Conservation (phyloP, 2,797 vertebrate genomes). For the Ptychobarbus kaznakovi region DNA sequence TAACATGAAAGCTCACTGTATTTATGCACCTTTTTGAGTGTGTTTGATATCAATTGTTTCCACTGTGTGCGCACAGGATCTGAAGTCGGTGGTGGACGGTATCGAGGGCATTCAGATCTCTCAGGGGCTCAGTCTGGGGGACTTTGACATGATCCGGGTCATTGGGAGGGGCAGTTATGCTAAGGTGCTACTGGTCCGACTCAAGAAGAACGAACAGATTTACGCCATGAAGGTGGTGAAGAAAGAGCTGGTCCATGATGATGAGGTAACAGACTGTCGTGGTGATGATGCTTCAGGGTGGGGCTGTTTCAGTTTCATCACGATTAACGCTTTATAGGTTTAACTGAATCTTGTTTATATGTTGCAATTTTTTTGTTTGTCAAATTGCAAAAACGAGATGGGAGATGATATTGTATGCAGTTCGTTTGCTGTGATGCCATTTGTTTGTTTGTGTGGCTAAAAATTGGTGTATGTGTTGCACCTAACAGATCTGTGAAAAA, state of each 20-base stretch:
- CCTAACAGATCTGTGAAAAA: neutral
- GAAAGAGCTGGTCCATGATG: conserved; percentile 97
- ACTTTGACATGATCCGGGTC: conserved; percentile 96
- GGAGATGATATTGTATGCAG: neutral
- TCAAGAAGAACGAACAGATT: conserved; percentile 94
- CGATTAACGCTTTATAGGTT: neutral
- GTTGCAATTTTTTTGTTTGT: neutral
- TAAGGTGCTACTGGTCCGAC: conserved; percentile 94
- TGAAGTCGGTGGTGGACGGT: conserved; percentile 93
- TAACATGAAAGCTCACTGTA: neutral
- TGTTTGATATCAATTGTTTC: neutral
- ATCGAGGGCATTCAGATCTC: conserved; percentile 95
- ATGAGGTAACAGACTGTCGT: conserved; percentile 83
- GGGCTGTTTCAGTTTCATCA: neutral
- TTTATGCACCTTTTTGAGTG: neutral
- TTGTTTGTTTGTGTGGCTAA: neutral
- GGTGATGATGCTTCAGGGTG: neutral
- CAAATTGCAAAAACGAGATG: neutral
- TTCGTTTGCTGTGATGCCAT: neutral
- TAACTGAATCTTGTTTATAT: neutral
- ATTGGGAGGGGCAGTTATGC: conserved; percentile 97
- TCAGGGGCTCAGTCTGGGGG: conserved; percentile 88
- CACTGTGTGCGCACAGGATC: conserved; percentile 78
- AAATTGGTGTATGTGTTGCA: neutral
- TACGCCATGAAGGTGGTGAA: conserved; percentile 99